A percentile compares a stretch with the other conserved stretches of the same genome.
Conservation (phyloP, 2,797 vertebrate species). For the Champsocephalus gunnari region DNA sequence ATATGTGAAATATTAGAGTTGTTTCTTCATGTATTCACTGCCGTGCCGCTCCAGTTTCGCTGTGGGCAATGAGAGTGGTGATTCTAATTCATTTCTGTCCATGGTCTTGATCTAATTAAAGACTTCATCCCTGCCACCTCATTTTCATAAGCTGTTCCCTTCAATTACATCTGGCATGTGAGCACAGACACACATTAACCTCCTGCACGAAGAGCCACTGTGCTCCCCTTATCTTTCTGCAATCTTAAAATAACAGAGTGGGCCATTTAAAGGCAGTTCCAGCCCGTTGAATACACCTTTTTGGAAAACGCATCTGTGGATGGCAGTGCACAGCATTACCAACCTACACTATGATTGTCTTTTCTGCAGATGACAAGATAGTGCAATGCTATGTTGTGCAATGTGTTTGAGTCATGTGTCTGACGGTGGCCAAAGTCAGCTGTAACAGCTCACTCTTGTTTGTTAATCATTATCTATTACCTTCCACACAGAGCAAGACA, state of each 20-base stretch:
- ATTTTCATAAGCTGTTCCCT: conserved; percentile 81
- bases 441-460: conserved; percentile 25
- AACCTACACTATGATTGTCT: conserved; percentile 2
- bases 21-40: conserved; percentile 49
- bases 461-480: conserved; percentile 39
- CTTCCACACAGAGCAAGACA: conserved; percentile 11
- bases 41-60: conserved; percentile 68
- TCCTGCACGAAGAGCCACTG: conserved; percentile 67
- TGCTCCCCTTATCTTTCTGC: conserved; percentile 53
- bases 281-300: conserved; percentile 41
- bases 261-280: conserved; percentile 56
- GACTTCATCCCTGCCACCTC: conserved; percentile 77
- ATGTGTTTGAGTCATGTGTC: conserved; percentile 29
- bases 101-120: conserved; percentile 84
- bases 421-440: conserved; percentile 29
- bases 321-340: not conserved
- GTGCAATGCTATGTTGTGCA: conserved; percentile 24
- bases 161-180: conserved; percentile 83
- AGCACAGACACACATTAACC: conserved; percentile 78
- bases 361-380: conserved; percentile 39
- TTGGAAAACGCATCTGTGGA: conserved; percentile 47
- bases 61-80: conserved; percentile 70
- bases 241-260: conserved; percentile 59
- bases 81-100: conserved; percentile 80
- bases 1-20: conserved; percentile 57